These are phyloP conservation scores for Mylabris sibirica DNA, from an alignment of 2,888 invertebrate genomes.

Conservation along the genomic window DNA sequence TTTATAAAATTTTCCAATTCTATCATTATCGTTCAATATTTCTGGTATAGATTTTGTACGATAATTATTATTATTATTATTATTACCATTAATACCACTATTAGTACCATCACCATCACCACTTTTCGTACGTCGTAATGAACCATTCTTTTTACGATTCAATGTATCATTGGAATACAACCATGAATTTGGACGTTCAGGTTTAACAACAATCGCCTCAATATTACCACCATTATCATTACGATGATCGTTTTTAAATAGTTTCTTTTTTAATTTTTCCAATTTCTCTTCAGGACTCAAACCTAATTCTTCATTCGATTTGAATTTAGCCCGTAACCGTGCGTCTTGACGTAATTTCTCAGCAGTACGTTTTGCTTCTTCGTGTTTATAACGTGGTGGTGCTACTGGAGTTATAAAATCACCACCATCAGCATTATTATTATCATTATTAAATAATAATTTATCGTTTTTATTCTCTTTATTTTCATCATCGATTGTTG, in stretches of 20 bases:
- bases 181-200: slow-evolving; percentile 51
- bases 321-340: slow-evolving; percentile 68
- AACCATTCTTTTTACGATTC: slow-evolving; percentile 51
- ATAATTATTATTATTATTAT: slow-evolving; percentile 34
- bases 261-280: slow-evolving; percentile 64
- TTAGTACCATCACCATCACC: slow-evolving; percentile 43
- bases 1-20: slow-evolving; percentile 51
- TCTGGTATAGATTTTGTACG: slow-evolving; percentile 56
- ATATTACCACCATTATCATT: slow-evolving; percentile 42
- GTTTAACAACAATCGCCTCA: slow-evolving; percentile 39
- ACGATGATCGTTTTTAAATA: slow-evolving; percentile 35
- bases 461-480: neutral
- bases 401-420: slow-evolving; percentile 64
- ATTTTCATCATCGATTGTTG: slow-evolving; percentile 39
- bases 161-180: slow-evolving; percentile 56
- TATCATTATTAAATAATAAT: slow-evolving; percentile 43
- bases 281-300: slow-evolving; percentile 75
- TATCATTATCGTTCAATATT: slow-evolving; percentile 37
- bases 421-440: slow-evolving; percentile 53
- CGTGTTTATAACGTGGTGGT: slow-evolving; percentile 62
- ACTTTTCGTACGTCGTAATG: slow-evolving; percentile 54
- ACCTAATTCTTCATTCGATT: slow-evolving; percentile 77
- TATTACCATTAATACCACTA: slow-evolving; percentile 18
- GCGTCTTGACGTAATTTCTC: slow-evolving; percentile 71
- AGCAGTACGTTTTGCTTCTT: slow-evolving; percentile 62